Evolutionary conservation across 2,113 vertebrate genomes (phyloP).

Genomic region (Illadopsis cleaveri): DNA sequence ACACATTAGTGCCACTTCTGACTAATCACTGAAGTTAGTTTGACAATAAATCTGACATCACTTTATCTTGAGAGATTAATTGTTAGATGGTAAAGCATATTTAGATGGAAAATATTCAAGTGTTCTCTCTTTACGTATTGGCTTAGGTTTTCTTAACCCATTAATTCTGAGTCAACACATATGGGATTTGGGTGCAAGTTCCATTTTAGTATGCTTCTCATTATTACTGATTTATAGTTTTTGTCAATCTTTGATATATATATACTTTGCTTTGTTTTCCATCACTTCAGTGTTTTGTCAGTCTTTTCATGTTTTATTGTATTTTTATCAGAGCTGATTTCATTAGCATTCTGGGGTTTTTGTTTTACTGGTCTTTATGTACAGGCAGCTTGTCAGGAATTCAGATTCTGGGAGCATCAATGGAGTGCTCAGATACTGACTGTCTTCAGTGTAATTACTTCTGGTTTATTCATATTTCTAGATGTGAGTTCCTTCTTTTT

Average conservation of each 20-base stretch:
- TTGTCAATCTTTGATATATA: not conserved
- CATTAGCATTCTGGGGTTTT: not conserved
- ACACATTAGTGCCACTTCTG: not conserved
- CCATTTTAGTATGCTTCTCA: not conserved
- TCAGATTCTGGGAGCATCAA: not conserved
- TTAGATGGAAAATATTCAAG: not conserved
- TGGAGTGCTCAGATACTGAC: not conserved
- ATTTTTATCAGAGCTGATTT: not conserved
- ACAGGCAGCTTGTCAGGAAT: not conserved
- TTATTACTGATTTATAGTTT: not conserved
- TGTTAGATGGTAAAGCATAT: not conserved
- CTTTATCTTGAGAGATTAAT: not conserved
- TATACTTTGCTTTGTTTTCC: not conserved
- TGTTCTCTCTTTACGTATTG: not conserved
- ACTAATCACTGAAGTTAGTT: not conserved
- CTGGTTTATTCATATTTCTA: not conserved
- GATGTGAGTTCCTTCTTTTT: not conserved
- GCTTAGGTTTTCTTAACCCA: not conserved
- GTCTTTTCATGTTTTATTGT: not conserved
- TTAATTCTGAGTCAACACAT: not conserved
- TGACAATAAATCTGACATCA: not conserved
- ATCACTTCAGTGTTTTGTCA: not conserved
- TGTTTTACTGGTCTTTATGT: not conserved
- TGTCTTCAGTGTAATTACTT: not conserved
- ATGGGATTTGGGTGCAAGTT: not conserved